phyloP scores from a whole-genome alignment of 2,113 vertebrate genomes.

The Anolis carolinensis region DNA sequence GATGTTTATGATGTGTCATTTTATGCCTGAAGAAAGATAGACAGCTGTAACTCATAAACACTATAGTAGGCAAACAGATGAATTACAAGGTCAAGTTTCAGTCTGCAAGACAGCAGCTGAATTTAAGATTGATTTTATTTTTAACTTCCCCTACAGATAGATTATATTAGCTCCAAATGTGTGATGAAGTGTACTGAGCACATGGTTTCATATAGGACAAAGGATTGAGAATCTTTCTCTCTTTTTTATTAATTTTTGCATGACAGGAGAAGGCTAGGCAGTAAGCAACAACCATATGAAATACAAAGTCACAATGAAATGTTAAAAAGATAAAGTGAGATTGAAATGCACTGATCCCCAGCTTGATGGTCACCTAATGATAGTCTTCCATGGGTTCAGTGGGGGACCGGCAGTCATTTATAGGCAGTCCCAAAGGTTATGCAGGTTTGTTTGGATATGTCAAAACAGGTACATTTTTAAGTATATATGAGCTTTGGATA shows the following conservation, averaged over 20 bases:
- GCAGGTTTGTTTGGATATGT: too few relatives aligned
- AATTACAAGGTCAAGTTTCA: constrained; percentile 53
- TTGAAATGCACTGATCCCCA: neutral
- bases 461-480: too few relatives aligned
- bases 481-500: too few relatives aligned
- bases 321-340: neutral
- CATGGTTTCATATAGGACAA: constrained; percentile 3
- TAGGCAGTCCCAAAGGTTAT: too few relatives aligned
- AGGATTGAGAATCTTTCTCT: neutral
- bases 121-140: constrained; percentile 44
- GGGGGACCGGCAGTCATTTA: too few relatives aligned
- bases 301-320: neutral
- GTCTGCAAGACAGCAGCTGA: constrained; percentile 25
- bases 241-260: constrained; percentile 13
- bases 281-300: neutral
- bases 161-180: constrained; percentile 38
- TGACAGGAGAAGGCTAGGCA: neutral
- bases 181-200: neutral
- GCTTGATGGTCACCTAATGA: neutral
- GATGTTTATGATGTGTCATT: constrained; percentile 56
- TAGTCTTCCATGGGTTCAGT: neutral
- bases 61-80: constrained; percentile 41
- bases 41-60: constrained; percentile 60
- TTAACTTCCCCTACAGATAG: constrained; percentile 46
- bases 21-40: constrained; percentile 63